Percentiles rank a stretch among this genome's conserved stretches.
phyloP scores from a whole-genome alignment of 2,113 vertebrate genomes.

The Gallinago media region DNA sequence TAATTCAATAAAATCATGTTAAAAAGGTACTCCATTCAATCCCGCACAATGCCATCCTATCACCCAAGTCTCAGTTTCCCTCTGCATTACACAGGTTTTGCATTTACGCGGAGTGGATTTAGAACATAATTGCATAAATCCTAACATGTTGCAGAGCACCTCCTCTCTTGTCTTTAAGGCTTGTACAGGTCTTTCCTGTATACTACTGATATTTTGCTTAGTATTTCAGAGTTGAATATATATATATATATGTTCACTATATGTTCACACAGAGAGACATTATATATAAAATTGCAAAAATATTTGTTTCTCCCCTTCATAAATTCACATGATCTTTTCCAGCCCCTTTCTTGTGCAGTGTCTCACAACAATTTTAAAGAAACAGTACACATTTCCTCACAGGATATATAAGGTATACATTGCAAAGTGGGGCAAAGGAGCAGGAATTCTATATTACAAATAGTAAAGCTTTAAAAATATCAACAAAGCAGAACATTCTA shows the following conservation, averaged over 20 bases:
- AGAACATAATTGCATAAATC: neutral
- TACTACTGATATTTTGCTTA: neutral
- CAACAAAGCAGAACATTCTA: slow-evolving; percentile 56
- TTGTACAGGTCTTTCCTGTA: neutral
- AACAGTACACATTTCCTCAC: slow-evolving; percentile 45
- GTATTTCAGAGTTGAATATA: neutral
- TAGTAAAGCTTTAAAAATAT: slow-evolving; percentile 70
- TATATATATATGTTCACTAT: neutral
- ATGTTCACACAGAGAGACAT: neutral
- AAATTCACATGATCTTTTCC: neutral
- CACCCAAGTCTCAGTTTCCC: neutral
- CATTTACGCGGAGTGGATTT: neutral
- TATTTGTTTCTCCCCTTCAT: neutral
- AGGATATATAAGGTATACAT: slow-evolving; percentile 61
- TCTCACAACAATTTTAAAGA: slow-evolving; percentile 41
- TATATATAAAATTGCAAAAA: neutral
- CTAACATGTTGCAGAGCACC: neutral
- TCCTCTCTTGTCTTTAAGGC: neutral
- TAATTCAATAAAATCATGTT: neutral
- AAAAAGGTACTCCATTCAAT: neutral
- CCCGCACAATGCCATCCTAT: neutral
- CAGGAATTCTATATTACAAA: slow-evolving; percentile 68
- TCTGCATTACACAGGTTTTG: neutral
- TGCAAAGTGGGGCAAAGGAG: slow-evolving; percentile 30
- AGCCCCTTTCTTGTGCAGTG: neutral